A percentile compares a stretch with the other conserved stretches of the same genome.
These are phyloP conservation scores for Chaetorhynchus papuensis DNA, from an alignment of 2,113 vertebrate genomes.

Conservation along the genomic window DNA sequence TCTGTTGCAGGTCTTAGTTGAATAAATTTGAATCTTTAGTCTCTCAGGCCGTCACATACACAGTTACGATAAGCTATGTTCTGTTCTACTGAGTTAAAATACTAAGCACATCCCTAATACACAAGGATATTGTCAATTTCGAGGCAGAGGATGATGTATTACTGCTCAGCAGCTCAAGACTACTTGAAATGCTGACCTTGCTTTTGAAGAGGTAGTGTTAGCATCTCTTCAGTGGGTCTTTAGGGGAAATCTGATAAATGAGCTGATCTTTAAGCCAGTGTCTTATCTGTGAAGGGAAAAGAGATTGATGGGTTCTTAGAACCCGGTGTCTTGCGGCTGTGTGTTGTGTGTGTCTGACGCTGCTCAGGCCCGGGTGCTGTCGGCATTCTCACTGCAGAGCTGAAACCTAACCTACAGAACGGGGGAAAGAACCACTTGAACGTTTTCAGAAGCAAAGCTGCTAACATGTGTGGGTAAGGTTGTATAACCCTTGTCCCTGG, in stretches of 20 bases:
- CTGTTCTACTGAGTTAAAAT: neutral
- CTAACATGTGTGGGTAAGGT: neutral
- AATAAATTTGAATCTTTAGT: neutral
- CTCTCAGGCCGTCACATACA: neutral
- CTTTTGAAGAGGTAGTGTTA: neutral
- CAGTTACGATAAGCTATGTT: neutral
- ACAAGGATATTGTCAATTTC: neutral
- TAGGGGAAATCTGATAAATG: constrained; percentile 1
- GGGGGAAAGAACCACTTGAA: neutral
- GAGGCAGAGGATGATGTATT: neutral
- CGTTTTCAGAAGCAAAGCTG: neutral
- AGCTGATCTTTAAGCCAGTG: neutral
- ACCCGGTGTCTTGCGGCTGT: neutral
- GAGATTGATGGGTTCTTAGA: neutral
- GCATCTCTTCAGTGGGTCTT: neutral
- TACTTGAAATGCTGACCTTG: neutral
- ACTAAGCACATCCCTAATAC: neutral
- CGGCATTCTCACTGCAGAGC: neutral
- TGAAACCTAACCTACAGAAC: neutral
- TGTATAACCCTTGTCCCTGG: neutral
- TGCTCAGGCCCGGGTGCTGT: neutral
- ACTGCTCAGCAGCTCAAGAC: neutral
- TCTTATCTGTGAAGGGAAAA: neutral
- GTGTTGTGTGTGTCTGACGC: neutral
- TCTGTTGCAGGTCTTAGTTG: neutral